Conservation (phyloP, 2,113 vertebrate genomes). For the Eptesicus fuscus region DNA sequence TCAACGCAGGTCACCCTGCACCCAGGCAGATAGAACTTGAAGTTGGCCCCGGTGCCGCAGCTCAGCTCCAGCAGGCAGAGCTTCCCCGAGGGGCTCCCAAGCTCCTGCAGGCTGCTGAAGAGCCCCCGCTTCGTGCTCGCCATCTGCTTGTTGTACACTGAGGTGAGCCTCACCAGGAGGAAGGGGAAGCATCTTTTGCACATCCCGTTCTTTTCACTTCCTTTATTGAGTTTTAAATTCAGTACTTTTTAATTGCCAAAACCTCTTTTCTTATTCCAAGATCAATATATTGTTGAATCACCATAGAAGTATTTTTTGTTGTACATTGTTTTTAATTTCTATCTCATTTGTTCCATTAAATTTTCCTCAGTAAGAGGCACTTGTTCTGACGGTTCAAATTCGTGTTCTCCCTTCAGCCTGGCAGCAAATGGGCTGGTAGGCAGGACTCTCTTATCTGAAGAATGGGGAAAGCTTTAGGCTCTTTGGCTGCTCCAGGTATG, state of each 20-base stretch:
- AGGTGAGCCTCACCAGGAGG: neutral
- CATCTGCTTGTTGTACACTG: slow-evolving; percentile 73
- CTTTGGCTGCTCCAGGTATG: neutral
- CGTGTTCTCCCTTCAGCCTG: neutral
- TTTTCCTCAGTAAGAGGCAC: neutral
- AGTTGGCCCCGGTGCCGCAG: slow-evolving; percentile 87
- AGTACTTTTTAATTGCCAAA: neutral
- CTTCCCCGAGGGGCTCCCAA: slow-evolving; percentile 64
- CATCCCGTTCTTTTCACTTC: slow-evolving; percentile 60
- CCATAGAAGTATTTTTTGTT: neutral
- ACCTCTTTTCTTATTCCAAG: neutral
- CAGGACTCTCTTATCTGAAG: neutral
- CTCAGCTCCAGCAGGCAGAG: slow-evolving; percentile 89
- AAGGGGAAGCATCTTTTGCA: slow-evolving; percentile 83
- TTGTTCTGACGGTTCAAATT: neutral
- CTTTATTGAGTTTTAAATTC: neutral
- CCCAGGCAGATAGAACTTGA: slow-evolving; percentile 85
- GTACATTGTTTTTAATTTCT: neutral
- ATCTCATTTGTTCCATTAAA: neutral
- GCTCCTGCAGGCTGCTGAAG: slow-evolving; percentile 82
- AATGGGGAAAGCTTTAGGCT: neutral
- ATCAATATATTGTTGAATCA: neutral
- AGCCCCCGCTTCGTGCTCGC: slow-evolving; percentile 84
- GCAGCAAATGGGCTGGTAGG: neutral
- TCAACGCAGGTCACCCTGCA: slow-evolving; percentile 86